Base-by-base conservation (phyloP, 2,113 vertebrate genomes). In the Crotalus helleri region DNA sequence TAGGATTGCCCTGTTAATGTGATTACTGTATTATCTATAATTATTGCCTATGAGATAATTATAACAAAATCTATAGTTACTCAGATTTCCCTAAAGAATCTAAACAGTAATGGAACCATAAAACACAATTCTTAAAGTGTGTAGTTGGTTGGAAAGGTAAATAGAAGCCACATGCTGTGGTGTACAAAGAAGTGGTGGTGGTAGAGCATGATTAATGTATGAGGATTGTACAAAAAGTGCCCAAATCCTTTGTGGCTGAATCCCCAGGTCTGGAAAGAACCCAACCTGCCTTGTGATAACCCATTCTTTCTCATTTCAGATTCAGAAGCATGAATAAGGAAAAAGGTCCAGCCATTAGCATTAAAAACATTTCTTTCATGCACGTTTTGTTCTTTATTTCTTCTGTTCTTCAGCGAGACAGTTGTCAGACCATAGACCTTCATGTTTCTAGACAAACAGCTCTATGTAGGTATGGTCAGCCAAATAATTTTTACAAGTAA, bases 41-140 rank as follows among this genome's bases (percentile, higher is more conserved):
- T 92, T 88, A 64, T 64, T 44, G 64, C 86, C 59, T 74, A 3
- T 44, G 59, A 17, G 24, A 81, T 39, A 58, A 85, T 85, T 55
- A 39, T 90, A 94, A 93, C 88, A 95, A 94, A 91, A 57, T 91
- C 74, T 92, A 93, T 90, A 95, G 13, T 39, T 11, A 53, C 17
- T 39, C 58, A 61, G 87, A 91, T 54, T 88, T 26, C 90, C 13
- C 88, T 93, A 92, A 95, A 46, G 92, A 93, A 92, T 85, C 90
- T 58, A 90, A 91, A 46, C 57, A 88, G 58, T 91, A 85, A 94
- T 94, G 93, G 55, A 93, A 92, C 90, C 55, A 61, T 55, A 46
- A 92, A 81, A 8, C 3, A 2, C 29, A 54, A 24, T 93, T 90
- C 93, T 95, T 51, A 88, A 93, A 92, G 39, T 0, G 0, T 44